These are phyloP conservation scores for Drosophila borealis DNA, from an alignment of 2,888 invertebrate species.

Conservation along the genomic window DNA sequence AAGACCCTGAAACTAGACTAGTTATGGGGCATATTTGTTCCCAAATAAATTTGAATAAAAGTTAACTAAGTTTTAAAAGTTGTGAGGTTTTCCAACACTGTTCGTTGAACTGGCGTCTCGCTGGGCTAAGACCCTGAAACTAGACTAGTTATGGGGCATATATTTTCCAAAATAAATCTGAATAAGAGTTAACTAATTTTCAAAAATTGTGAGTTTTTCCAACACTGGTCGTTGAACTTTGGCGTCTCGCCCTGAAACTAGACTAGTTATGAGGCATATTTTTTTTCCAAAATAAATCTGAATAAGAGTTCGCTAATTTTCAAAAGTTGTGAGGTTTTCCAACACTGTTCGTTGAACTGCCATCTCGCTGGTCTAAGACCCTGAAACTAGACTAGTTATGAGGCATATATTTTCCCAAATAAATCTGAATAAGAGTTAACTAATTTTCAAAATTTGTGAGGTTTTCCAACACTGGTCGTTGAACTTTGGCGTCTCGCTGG, in stretches of 20 bases:
- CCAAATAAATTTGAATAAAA: too few species aligned
- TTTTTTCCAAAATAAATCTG: neutral
- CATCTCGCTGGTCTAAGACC: too few species aligned
- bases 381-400: too few species aligned
- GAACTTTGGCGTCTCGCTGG: conserved; percentile 18
- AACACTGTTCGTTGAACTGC: neutral
- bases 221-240: conserved; percentile 22
- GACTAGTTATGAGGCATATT: neutral
- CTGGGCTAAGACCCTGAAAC: neutral
- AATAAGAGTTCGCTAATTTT: too few species aligned
- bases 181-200: too few species aligned
- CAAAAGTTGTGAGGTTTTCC: neutral
- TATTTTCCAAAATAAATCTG: too few species aligned
- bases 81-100: neutral
- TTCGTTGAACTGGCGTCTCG: too few species aligned
- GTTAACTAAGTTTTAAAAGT: too few species aligned
- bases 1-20: conserved; percentile 19
- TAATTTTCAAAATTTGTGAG: too few species aligned
- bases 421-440: too few species aligned
- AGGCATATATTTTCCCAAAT: too few species aligned
- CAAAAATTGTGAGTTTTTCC: neutral
- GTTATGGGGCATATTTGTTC: neutral
- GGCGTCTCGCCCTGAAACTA: conserved; percentile 8
- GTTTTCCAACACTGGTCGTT: conserved; percentile 15
- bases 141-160: too few species aligned